Percentiles rank a stretch among this genome's conserved stretches.
These are phyloP conservation scores for Nanorana parkeri DNA, from an alignment of 2,113 vertebrate species.

Conservation along the genomic window DNA sequence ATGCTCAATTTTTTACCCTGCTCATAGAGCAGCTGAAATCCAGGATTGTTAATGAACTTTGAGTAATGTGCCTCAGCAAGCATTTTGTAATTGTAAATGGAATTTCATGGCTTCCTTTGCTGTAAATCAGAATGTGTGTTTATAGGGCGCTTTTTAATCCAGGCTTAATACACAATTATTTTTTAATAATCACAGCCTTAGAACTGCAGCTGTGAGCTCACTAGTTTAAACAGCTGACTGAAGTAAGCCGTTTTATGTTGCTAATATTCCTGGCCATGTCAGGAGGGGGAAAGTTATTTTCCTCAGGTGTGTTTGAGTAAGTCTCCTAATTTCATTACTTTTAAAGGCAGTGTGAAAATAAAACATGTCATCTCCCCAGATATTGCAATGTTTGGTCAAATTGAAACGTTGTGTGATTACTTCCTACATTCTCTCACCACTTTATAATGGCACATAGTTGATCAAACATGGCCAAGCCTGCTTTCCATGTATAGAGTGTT, in stretches of 20 bases:
- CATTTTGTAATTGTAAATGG: constrained; percentile 29
- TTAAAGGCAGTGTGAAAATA: constrained; percentile 38
- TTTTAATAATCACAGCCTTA: constrained; percentile 43
- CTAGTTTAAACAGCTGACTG: constrained; percentile 44
- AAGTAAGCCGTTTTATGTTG: constrained; percentile 37
- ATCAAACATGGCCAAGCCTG: constrained; percentile 12
- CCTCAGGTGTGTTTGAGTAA: constrained; percentile 35
- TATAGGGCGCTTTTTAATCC: constrained; percentile 42
- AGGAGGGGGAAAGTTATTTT: constrained; percentile 33
- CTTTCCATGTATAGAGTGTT: background rate
- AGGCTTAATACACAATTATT: constrained; percentile 37
- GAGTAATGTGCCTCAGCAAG: constrained; percentile 28
- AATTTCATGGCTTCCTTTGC: constrained; percentile 38
- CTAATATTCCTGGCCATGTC: constrained; percentile 49
- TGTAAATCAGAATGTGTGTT: constrained; percentile 38
- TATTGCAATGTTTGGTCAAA: constrained; percentile 44
- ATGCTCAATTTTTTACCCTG: background rate
- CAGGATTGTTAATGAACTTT: constrained; percentile 27
- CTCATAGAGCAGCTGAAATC: background rate
- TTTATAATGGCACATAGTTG: constrained; percentile 29
- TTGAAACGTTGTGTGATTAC: constrained; percentile 46
- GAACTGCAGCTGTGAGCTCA: constrained; percentile 40
- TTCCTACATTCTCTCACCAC: constrained; percentile 39
- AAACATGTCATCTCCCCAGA: constrained; percentile 45
- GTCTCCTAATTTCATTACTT: constrained; percentile 40